Evolutionary conservation across 2,113 vertebrate genomes (phyloP).

Genomic region (Stomatorhinus ivindoensis): DNA sequence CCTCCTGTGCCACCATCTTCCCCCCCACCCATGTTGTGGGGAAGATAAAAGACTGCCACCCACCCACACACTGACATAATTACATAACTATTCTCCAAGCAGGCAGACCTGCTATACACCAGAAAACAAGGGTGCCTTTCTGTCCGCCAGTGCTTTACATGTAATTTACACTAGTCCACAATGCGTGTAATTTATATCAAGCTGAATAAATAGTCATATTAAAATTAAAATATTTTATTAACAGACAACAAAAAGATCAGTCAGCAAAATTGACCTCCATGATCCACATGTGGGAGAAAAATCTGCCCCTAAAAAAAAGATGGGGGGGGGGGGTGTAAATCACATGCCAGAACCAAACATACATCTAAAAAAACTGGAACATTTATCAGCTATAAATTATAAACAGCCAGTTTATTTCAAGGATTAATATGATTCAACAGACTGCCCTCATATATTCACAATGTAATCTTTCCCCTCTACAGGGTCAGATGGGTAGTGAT

Average conservation of each 20-base stretch:
- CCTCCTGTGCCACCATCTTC: no score
- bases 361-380: neutral
- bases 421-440: neutral
- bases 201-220: neutral
- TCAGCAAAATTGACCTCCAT: neutral
- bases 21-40: neutral
- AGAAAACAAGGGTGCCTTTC: neutral
- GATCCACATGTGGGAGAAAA: neutral
- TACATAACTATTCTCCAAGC: neutral
- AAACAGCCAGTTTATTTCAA: neutral
- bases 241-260: neutral
- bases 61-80: neutral
- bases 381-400: neutral
- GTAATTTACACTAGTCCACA: neutral
- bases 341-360: neutral
- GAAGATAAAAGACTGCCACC: neutral
- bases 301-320: neutral
- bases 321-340: neutral
- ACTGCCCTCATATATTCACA: constrained; percentile 47
- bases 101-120: neutral
- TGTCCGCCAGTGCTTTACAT: neutral
- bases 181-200: neutral
- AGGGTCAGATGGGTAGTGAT: constrained; percentile 68
- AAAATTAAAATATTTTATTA: neutral
- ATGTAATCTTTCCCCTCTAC: constrained; percentile 49